phyloP scores from a whole-genome alignment of 2,888 invertebrate species.

The Allophyes oxyacanthae region DNA sequence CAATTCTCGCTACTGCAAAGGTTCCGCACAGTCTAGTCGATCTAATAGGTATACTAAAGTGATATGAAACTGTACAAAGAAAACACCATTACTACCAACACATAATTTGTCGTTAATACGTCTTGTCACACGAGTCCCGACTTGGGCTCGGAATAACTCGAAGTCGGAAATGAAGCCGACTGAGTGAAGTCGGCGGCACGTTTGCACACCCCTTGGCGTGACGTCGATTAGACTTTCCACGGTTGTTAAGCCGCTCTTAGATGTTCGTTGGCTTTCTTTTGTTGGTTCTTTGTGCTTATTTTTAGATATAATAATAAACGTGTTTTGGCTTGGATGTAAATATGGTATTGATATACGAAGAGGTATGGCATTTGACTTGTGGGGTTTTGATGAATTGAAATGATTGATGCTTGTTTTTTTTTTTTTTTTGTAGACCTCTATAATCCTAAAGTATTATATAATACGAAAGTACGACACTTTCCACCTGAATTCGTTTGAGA shows the following conservation, averaged over 20 bases:
- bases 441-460: no score
- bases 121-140: slow-evolving; percentile 13
- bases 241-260: slow-evolving; percentile 43
- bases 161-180: slow-evolving; percentile 44
- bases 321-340: no score
- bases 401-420: no score
- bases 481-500: no score
- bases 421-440: no score
- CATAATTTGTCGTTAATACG: slow-evolving; percentile 7
- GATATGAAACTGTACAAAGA: not conserved
- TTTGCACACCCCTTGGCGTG: slow-evolving; percentile 33
- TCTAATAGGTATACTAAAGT: no score
- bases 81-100: not conserved
- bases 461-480: no score
- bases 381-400: no score
- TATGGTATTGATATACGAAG: no score
- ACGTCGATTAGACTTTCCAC: slow-evolving; percentile 46
- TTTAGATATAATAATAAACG: slow-evolving; percentile 13
- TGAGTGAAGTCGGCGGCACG: slow-evolving; percentile 41
- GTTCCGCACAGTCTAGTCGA: no score
- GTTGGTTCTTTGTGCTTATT: slow-evolving; percentile 14
- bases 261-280: slow-evolving; percentile 32
- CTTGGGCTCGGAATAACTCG: slow-evolving; percentile 16
- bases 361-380: no score
- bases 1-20: no score